phyloP scores from a whole-genome alignment of 2,888 invertebrate species.

The Neuroscelio doddi region DNA sequence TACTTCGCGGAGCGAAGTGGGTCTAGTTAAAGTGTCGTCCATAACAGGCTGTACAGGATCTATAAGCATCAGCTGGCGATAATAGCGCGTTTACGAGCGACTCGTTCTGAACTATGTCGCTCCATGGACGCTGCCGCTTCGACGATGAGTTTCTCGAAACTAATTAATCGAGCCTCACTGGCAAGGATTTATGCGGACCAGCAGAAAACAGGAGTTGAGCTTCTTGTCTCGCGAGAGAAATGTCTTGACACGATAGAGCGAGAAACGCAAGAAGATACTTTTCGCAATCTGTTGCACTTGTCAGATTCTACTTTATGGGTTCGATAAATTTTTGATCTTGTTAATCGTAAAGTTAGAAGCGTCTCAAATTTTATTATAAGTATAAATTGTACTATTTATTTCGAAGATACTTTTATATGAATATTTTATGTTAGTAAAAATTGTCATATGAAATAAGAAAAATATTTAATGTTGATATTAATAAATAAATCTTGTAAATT shows the following conservation, averaged over 20 bases:
- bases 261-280: too few species aligned
- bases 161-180: conserved; percentile 45
- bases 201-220: conserved; percentile 11
- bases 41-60: conserved; percentile 54
- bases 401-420: too few species aligned
- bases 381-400: too few species aligned
- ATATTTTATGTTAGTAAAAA: too few species aligned
- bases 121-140: conserved; percentile 13
- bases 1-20: conserved; percentile 44
- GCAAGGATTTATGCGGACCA: conserved; percentile 40
- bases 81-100: conserved; percentile 52
- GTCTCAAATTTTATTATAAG: too few species aligned
- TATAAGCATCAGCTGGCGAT: conserved; percentile 57
- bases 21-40: conserved; percentile 58
- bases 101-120: conserved; percentile 41
- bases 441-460: too few species aligned
- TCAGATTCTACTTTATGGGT: too few species aligned
- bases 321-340: too few species aligned
- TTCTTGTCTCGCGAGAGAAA: not conserved
- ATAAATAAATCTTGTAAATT: too few species aligned
- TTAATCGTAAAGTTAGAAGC: too few species aligned
- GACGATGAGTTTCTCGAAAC: conserved; percentile 49
- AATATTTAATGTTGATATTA: too few species aligned
- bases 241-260: too few species aligned
- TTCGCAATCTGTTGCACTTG: conserved; percentile 1